These are phyloP conservation scores for Manacus vitellinus DNA, from an alignment of 2,113 vertebrate genomes.

Conservation along the genomic window DNA sequence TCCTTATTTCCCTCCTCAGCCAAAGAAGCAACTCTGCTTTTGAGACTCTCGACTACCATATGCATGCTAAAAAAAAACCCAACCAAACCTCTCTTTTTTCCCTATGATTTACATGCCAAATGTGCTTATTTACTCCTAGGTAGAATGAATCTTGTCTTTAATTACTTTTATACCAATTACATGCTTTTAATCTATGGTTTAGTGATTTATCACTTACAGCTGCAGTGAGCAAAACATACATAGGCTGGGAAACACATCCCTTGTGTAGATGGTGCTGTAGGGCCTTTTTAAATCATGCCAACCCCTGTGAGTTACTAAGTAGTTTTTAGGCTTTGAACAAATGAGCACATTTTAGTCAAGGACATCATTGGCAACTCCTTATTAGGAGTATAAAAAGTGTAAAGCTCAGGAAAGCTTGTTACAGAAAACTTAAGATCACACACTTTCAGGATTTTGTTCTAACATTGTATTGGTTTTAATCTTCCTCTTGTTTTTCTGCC, in stretches of 20 bases:
- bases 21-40: not conserved
- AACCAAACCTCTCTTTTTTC: not conserved
- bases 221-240: slow-evolving; percentile 40
- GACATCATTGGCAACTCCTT: not conserved
- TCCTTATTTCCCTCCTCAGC: not conserved
- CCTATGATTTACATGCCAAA: not conserved
- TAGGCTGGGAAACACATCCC: not conserved
- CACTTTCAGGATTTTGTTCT: not conserved
- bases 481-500: not conserved
- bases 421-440: not conserved
- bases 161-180: slow-evolving; percentile 59
- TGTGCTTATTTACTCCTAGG: not conserved
- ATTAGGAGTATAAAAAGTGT: not conserved
- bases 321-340: not conserved
- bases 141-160: slow-evolving; percentile 13
- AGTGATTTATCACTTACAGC: slow-evolving; percentile 45
- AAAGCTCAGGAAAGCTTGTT: not conserved
- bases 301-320: not conserved
- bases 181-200: slow-evolving; percentile 65
- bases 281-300: not conserved
- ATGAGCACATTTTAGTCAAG: not conserved
- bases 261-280: not conserved
- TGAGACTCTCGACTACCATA: not conserved
- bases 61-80: not conserved
- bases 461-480: not conserved